Conservation (phyloP, 2,888 invertebrate species). For the Drosophila nr. perissopoda region DNA sequence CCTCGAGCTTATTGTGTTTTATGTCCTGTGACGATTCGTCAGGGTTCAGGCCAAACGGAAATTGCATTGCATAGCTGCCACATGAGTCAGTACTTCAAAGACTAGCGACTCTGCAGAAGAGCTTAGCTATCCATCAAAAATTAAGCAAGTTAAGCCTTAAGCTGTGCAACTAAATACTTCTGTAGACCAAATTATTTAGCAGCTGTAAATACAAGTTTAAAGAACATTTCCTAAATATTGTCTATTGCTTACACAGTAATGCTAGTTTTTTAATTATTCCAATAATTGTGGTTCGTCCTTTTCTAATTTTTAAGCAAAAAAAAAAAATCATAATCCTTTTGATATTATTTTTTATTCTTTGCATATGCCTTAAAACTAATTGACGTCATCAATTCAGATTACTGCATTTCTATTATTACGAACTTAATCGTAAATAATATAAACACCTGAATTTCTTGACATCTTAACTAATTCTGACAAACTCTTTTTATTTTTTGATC, state of each 20-base stretch:
- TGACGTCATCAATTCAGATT: not conserved
- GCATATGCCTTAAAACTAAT: not conserved
- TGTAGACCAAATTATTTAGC: not conserved
- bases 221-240: not conserved
- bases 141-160: not conserved
- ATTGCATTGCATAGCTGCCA: constrained; percentile 54
- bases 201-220: not conserved
- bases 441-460: not conserved
- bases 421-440: not conserved
- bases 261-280: too few species aligned
- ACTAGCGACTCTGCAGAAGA: not conserved
- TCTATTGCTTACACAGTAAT: not conserved
- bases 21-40: constrained; percentile 66
- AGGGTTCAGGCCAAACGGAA: constrained; percentile 45
- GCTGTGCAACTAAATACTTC: not conserved
- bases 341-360: not conserved
- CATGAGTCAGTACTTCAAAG: constrained; percentile 55
- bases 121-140: constrained; percentile 4
- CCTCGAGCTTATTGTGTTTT: constrained; percentile 21
- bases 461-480: not conserved
- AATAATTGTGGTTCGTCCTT: not conserved
- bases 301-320: not conserved
- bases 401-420: not conserved
- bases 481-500: too few species aligned
- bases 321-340: not conserved